Percentiles rank a stretch among this genome's conserved stretches.
Evolutionary conservation across 2,888 invertebrate genomes (phyloP).

Genomic region (Oscheius sp.): DNA sequence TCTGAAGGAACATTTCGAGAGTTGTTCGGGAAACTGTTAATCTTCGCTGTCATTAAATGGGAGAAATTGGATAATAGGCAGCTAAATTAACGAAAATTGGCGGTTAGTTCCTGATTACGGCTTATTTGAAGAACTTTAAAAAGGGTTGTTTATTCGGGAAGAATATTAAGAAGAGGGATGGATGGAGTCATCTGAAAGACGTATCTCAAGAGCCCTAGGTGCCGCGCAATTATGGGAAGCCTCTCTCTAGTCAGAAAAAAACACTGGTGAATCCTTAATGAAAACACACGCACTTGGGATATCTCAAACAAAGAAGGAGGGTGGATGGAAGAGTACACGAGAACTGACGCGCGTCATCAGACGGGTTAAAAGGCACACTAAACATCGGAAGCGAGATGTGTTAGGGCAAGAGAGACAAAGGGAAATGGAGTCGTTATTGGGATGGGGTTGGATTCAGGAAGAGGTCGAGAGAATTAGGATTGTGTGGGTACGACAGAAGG

Average conservation of each 20-base stretch:
- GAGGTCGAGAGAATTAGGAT: slow-evolving; percentile 29
- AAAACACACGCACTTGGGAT: background rate
- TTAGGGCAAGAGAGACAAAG: background rate
- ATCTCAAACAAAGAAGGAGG: slow-evolving; percentile 1
- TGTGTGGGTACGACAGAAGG: slow-evolving; percentile 37
- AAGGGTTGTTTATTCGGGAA: background rate
- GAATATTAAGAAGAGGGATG: slow-evolving; percentile 6
- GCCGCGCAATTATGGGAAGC: slow-evolving; percentile 22
- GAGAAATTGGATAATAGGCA: no score
- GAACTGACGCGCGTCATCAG: background rate
- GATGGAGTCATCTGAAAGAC: slow-evolving; percentile 9
- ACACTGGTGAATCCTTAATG: slow-evolving; percentile 15
- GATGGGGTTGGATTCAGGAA: slow-evolving; percentile 24
- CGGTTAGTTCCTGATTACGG: background rate
- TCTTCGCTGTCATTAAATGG: no score
- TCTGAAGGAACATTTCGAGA: no score
- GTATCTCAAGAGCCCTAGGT: slow-evolving; percentile 23
- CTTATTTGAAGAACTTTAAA: background rate
- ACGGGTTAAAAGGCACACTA: background rate
- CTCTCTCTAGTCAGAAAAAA: background rate
- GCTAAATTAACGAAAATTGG: background rate
- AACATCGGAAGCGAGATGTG: background rate
- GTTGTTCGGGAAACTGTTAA: no score
- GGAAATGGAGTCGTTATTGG: slow-evolving; percentile 7
- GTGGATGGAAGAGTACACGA: background rate